A percentile compares a stretch with the other conserved stretches of the same genome.
Conservation (phyloP, 1,140 invertebrate genomes). For the Drosophila auraria region DNA sequence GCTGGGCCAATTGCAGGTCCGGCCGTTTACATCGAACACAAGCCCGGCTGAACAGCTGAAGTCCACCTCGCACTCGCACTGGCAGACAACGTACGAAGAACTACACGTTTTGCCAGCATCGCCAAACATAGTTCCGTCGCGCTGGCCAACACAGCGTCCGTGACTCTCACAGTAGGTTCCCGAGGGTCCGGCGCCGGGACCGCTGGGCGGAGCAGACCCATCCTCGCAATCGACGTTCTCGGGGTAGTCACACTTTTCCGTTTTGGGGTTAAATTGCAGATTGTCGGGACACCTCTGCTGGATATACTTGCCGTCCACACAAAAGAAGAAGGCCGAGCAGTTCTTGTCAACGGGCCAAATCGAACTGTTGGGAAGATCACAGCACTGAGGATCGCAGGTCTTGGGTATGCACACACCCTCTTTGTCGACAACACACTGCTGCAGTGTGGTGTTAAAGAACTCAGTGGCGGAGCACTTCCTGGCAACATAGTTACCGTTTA, state of each 20-base stretch:
- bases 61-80: conserved; percentile 66
- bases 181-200: conserved; percentile 66
- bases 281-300: conserved; percentile 50
- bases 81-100: conserved; percentile 51
- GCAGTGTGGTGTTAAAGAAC: conserved; percentile 36
- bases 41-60: conserved; percentile 33
- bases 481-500: conserved; percentile 29
- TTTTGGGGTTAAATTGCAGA: conserved; percentile 44
- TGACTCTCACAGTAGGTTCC: conserved; percentile 59
- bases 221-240: conserved; percentile 55
- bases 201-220: conserved; percentile 56
- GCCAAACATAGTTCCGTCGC: conserved; percentile 40
- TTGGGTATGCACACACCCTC: conserved; percentile 50
- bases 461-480: conserved; percentile 20
- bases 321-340: conserved; percentile 60
- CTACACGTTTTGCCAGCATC: conserved; percentile 6
- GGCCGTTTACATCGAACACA: conserved; percentile 4
- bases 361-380: conserved; percentile 39
- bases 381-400: conserved; percentile 56
- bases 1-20: conserved; percentile 52
- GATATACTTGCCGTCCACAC: conserved; percentile 33
- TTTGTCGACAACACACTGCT: conserved; percentile 34
- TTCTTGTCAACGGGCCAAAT: conserved; percentile 43
- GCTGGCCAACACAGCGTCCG: conserved; percentile 42
- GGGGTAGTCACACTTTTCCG: conserved; percentile 48